phyloP scores from a whole-genome alignment of 2,888 invertebrate species.

The Ichneumon xanthorius region DNA sequence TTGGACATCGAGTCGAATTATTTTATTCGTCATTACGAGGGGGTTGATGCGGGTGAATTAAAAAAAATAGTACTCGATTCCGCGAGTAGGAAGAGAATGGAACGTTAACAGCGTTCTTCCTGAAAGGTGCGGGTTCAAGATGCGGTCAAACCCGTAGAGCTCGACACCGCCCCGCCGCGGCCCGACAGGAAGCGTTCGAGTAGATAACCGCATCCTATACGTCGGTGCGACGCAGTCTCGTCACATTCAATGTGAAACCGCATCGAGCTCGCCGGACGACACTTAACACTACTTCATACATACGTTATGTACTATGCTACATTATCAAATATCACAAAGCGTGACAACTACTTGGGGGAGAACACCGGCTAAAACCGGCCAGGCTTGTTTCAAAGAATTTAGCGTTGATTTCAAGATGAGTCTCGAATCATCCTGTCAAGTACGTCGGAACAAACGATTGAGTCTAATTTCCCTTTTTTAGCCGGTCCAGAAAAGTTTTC shows the following conservation, averaged over 20 bases:
- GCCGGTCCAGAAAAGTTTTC: too few relatives aligned
- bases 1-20: background rate
- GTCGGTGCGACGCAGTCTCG: constrained; percentile 27
- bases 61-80: background rate
- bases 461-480: too few relatives aligned
- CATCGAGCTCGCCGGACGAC: constrained; percentile 50
- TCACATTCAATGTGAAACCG: constrained; percentile 55
- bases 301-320: background rate
- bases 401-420: too few relatives aligned
- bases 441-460: too few relatives aligned
- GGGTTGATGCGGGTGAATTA: background rate
- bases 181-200: constrained; percentile 60
- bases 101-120: constrained; percentile 13
- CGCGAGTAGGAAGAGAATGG: background rate
- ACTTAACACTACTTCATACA: constrained; percentile 16
- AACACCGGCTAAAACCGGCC: too few relatives aligned
- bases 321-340: constrained; percentile 57
- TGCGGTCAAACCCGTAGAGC: constrained; percentile 57
- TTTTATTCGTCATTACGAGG: background rate
- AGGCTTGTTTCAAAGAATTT: too few relatives aligned
- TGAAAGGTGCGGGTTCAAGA: constrained; percentile 60
- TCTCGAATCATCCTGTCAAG: too few relatives aligned
- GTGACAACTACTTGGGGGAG: constrained; percentile 13
- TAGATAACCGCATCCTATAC: constrained; percentile 63
- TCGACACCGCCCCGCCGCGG: background rate